Evolutionary conservation across 2,113 vertebrate genomes (phyloP).

Genomic region (Odobenus rosmarus): DNA sequence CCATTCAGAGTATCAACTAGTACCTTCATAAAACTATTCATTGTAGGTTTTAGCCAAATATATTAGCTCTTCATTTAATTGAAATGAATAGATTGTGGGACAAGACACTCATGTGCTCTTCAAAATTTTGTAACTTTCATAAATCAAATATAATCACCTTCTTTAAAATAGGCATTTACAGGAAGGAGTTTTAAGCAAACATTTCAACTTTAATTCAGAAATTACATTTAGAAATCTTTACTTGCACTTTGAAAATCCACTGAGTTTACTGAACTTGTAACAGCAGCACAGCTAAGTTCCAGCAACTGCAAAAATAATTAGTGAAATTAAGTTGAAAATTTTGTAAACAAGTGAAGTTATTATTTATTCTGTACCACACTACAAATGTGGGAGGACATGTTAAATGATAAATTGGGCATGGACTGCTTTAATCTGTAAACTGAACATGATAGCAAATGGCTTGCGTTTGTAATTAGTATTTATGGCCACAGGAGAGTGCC

Average conservation of each 20-base stretch:
- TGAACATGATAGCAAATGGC: conserved; percentile 86
- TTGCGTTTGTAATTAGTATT: conserved; percentile 90
- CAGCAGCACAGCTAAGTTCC: conserved; percentile 29
- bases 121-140: background rate
- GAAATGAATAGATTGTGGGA: background rate
- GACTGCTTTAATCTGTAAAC: conserved; percentile 87
- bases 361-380: conserved; percentile 84
- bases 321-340: conserved; percentile 86
- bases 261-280: background rate
- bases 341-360: conserved; percentile 87
- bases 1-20: background rate
- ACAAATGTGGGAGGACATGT: conserved; percentile 87
- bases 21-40: background rate
- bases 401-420: conserved; percentile 90
- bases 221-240: background rate
- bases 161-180: conserved; percentile 12
- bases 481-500: conserved; percentile 87
- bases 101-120: background rate
- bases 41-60: conserved; percentile 17
- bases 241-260: background rate
- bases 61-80: background rate
- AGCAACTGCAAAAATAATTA: conserved; percentile 86
- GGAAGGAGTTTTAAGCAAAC: background rate
- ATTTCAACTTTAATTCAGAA: background rate
- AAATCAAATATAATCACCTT: background rate